Base-by-base conservation (phyloP, 1,140 invertebrate genomes). In the Aricia agestis region DNA sequence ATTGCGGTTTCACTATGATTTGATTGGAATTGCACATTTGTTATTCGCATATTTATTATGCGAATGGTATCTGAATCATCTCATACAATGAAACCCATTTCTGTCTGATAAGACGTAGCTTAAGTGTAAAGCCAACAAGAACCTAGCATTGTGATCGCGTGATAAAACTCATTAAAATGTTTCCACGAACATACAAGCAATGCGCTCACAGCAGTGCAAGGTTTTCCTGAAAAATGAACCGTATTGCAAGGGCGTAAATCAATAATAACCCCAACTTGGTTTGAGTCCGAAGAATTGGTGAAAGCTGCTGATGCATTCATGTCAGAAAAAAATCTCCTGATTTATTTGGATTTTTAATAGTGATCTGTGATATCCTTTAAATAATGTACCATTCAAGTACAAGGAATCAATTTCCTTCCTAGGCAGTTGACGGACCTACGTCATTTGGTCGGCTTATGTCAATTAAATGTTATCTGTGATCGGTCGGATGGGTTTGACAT, bases 91-190 rank as follows among this genome's bases (percentile, higher is more conserved):
- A 52, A 52, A 13, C 13, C 13, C 45, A 52, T 13, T 52, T 52
- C 7, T 13, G 45, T 15, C 11, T 52, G 1, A 52, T 15, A 1
- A 36, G 36, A 36, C 36, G 36, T 7, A 36, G 10, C 45, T 15
- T 1, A 15, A 52, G 45, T 52, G 36, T 36, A 36, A 52, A 15
- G 3, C 10, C 45, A 52, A 52, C 45, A 13, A 52, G 0, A 52
- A 52, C 45, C 59, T 19, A 63, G 11, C 59, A 63, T 59, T 63
- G 10, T 18, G 59, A 63, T 63, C 59, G 59, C 59, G 59, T 63
- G 59, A 63, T 63, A 2, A 11, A 19, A 19, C 19, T 25, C 19
- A 63, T 63, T 63, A 19, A 59, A 59, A 52, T 52, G 45, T 15
- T 59, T 59, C 58, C 58, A 19, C 58, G 59, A 63, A 52, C 45